Conservation (phyloP, 2,797 vertebrate genomes). For the Diplodus puntazzo region DNA sequence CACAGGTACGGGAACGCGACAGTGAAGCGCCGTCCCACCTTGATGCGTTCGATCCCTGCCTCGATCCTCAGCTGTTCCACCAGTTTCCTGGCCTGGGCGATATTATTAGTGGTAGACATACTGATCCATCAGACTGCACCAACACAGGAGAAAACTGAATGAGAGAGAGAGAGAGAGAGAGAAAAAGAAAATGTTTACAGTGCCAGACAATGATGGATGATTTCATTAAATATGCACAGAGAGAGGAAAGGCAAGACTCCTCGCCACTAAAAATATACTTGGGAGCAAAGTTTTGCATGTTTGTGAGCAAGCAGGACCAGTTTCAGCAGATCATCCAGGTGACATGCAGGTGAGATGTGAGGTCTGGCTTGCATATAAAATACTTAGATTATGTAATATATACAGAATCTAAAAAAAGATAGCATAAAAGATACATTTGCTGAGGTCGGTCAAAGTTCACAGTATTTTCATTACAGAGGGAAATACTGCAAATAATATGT, state of each 20-base stretch:
- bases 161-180: neutral
- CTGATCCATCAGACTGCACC: constrained; percentile 90
- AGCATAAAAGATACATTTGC: neutral
- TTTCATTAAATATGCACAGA: constrained; percentile 8
- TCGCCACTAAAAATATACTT: neutral
- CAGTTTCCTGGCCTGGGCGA: constrained; percentile 96
- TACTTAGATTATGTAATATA: neutral
- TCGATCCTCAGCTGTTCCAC: constrained; percentile 98
- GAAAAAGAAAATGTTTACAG: neutral
- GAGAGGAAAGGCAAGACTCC: neutral
- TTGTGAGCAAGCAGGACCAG: neutral
- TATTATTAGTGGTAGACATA: constrained; percentile 98
- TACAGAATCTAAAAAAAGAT: neutral
- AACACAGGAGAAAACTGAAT: constrained; percentile 81
- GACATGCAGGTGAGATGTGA: neutral
- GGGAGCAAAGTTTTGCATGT: neutral
- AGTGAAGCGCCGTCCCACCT: constrained; percentile 83
- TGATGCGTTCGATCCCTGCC: constrained; percentile 95
- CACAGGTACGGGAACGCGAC: neutral
- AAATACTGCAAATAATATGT: neutral
- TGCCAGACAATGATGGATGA: neutral
- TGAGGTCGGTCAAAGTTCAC: neutral
- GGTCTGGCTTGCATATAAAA: neutral
- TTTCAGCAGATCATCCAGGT: neutral
- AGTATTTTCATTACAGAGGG: neutral